These are phyloP conservation scores for Vespertilio murinus DNA, from an alignment of 2,797 vertebrate genomes.

Conservation along the genomic window DNA sequence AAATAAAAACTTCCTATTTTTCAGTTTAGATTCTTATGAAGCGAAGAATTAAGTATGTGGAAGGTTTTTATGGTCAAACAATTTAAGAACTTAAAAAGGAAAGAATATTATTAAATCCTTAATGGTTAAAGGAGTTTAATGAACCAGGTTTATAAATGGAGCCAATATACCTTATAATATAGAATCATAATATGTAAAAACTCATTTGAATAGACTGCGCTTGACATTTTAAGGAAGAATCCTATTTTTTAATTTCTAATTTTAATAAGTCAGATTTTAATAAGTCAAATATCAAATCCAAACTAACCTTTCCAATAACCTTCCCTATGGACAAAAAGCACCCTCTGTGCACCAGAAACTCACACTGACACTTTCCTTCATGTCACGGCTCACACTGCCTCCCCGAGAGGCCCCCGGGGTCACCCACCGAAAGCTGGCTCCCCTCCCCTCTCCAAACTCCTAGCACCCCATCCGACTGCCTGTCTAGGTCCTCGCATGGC, in stretches of 20 bases:
- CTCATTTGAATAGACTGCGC: slow-evolving; percentile 11
- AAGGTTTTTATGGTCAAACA: not conserved
- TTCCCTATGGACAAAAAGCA: not conserved
- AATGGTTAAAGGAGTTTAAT: slow-evolving; percentile 9
- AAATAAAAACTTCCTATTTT: slow-evolving; percentile 27
- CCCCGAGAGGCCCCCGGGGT: not conserved
- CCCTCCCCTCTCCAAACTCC: not conserved
- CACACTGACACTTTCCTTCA: not conserved
- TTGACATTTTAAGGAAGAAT: not conserved
- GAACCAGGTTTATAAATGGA: not conserved
- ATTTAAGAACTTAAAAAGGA: not conserved
- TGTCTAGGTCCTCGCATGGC: not conserved
- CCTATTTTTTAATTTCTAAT: not conserved
- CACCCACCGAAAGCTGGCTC: not conserved
- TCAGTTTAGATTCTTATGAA: slow-evolving; percentile 25
- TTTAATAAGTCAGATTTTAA: not conserved
- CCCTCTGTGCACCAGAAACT: not conserved
- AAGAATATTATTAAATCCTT: not conserved
- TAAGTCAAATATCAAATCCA: slow-evolving; percentile 21
- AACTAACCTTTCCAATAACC: not conserved
- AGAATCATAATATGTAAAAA: not conserved
- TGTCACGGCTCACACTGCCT: not conserved
- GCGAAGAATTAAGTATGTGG: slow-evolving; percentile 17
- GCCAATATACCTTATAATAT: not conserved
- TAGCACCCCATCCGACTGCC: not conserved